Evolutionary conservation across 2,888 invertebrate species (phyloP).

Genomic region (Plagiodera versicolora): DNA sequence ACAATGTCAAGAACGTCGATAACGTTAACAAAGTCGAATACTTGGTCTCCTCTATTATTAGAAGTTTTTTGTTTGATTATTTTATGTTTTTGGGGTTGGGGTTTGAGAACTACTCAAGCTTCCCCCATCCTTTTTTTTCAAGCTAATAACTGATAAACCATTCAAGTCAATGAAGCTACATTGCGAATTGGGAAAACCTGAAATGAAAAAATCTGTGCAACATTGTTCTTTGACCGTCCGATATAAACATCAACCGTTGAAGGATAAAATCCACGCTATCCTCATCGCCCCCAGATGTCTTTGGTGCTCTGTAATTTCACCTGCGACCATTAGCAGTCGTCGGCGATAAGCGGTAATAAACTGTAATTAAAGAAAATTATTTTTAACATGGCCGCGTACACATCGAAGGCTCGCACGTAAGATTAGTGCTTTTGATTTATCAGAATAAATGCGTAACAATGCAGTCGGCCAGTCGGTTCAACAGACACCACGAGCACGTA

Average conservation of each 20-base stretch:
- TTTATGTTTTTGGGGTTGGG: too few species aligned
- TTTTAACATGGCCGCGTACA: constrained; percentile 48
- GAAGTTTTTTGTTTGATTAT: too few species aligned
- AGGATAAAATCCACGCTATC: background rate
- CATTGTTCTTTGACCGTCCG: too few species aligned
- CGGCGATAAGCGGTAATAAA: constrained; percentile 50
- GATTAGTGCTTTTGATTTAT: constrained; percentile 58
- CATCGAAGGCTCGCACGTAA: constrained; percentile 52
- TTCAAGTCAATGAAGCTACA: too few species aligned
- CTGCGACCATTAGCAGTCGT: constrained; percentile 26
- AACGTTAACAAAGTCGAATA: too few species aligned
- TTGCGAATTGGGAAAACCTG: too few species aligned
- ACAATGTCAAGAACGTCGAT: too few species aligned
- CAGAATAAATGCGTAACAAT: constrained; percentile 52
- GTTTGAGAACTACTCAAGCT: too few species aligned
- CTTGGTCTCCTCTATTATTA: too few species aligned
- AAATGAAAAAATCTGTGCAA: too few species aligned
- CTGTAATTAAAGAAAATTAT: constrained; percentile 55
- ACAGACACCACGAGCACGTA: constrained; percentile 14
- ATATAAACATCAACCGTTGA: background rate
- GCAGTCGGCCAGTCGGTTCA: constrained; percentile 40
- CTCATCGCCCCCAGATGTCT: constrained; percentile 15
- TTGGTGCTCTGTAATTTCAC: constrained; percentile 18
- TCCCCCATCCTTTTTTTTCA: too few species aligned
- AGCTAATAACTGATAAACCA: too few species aligned